Percentiles rank a stretch among this genome's conserved stretches.
These are phyloP conservation scores for Mus spretus DNA, from an alignment of 2,797 vertebrate genomes.

Conservation along the genomic window DNA sequence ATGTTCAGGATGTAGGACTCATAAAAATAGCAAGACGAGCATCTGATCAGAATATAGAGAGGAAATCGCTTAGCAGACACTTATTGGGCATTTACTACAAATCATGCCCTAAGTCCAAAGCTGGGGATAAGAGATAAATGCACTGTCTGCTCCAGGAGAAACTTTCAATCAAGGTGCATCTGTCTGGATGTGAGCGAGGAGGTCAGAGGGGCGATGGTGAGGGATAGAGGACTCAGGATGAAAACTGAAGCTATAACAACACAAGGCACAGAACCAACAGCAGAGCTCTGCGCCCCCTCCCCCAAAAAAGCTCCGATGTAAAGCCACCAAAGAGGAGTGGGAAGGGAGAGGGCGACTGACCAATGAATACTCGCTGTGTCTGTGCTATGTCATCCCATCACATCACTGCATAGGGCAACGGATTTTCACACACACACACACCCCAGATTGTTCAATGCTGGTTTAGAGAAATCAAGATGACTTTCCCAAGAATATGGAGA, in stretches of 20 bases:
- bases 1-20: slow-evolving; percentile 40
- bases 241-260: not conserved
- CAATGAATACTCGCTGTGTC: not conserved
- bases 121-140: not conserved
- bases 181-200: not conserved
- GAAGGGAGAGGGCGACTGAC: not conserved
- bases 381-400: not conserved
- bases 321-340: not conserved
- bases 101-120: not conserved
- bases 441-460: not conserved
- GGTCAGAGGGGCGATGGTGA: not conserved
- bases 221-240: not conserved
- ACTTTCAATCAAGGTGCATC: not conserved
- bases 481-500: not conserved
- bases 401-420: not conserved
- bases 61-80: slow-evolving; percentile 52
- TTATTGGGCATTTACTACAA: slow-evolving; percentile 62
- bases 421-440: not conserved
- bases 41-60: slow-evolving; percentile 65
- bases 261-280: not conserved
- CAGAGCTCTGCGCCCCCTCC: not conserved
- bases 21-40: slow-evolving; percentile 67
- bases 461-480: not conserved
- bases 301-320: not conserved
- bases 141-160: not conserved